Percentiles rank a stretch among this genome's conserved stretches.
These are phyloP conservation scores for Bellardia bayeri DNA, from an alignment of 2,888 invertebrate genomes.

Conservation along the genomic window DNA sequence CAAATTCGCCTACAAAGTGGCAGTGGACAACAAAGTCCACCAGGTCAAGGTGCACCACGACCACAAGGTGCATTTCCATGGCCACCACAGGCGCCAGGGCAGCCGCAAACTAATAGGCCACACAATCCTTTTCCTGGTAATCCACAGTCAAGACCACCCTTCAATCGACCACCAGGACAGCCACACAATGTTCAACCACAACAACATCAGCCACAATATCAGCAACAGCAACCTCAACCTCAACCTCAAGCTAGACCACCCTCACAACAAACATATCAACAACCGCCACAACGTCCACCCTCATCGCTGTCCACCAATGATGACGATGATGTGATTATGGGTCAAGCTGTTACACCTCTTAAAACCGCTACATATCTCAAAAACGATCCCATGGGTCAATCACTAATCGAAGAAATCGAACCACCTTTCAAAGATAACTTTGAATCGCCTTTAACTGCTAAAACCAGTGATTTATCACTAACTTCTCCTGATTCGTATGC, in stretches of 20 bases:
- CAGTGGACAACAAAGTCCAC: conserved; percentile 78
- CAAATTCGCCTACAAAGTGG: conserved; percentile 77
- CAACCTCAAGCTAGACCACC: conserved; percentile 76
- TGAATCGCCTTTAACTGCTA: conserved; percentile 58
- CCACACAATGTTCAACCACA: conserved; percentile 78
- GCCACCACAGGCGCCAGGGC: conserved; percentile 76
- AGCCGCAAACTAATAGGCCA: conserved; percentile 77
- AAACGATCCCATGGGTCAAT: conserved; percentile 80
- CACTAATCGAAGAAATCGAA: conserved; percentile 78
- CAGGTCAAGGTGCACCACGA: conserved; percentile 80
- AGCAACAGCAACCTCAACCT: conserved; percentile 75
- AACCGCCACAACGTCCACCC: conserved; percentile 71
- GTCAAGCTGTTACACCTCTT: conserved; percentile 82
- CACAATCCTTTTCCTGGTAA: conserved; percentile 77
- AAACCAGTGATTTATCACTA: conserved; percentile 63
- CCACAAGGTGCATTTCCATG: conserved; percentile 81
- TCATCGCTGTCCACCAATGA: conserved; percentile 78
- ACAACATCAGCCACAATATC: conserved; percentile 75
- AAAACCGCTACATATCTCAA: conserved; percentile 76
- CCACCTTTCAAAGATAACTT: conserved; percentile 73
- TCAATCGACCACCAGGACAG: conserved; percentile 73
- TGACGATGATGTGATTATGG: conserved; percentile 84
- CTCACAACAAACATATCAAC: conserved; percentile 75
- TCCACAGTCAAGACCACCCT: conserved; percentile 75
- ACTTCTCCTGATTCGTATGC: conserved; percentile 61